Evolutionary conservation across 2,113 vertebrate species (phyloP).

Genomic region (Plestiodon gilberti): DNA sequence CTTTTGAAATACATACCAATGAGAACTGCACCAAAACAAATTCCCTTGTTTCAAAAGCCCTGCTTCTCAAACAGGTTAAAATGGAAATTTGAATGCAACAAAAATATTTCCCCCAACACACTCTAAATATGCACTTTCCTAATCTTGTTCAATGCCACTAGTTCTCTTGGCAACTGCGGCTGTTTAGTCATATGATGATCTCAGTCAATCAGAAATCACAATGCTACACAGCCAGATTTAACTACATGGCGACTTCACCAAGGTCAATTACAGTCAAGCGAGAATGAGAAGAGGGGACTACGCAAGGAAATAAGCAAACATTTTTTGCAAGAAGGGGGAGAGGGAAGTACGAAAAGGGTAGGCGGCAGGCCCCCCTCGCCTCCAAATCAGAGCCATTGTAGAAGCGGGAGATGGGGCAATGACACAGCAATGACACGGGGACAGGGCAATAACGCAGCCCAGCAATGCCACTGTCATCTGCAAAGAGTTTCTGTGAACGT

Average conservation of each 20-base stretch:
- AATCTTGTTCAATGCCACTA: not conserved
- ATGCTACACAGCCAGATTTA: not conserved
- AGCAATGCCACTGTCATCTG: not conserved
- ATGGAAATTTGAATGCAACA: not conserved
- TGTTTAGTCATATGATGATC: not conserved
- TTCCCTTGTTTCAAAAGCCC: not conserved
- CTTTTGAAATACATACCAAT: slow-evolving; percentile 21
- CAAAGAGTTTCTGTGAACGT: not conserved
- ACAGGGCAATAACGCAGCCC: no score
- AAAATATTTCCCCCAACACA: not conserved
- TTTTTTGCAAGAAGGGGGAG: not conserved
- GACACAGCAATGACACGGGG: no score
- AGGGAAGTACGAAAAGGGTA: no score
- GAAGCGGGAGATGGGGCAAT: no score
- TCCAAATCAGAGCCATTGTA: no score
- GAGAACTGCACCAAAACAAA: not conserved
- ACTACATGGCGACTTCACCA: not conserved
- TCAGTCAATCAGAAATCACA: not conserved
- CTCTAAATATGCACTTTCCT: no score
- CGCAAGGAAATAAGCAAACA: not conserved
- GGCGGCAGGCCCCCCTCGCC: no score
- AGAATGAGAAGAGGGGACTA: not conserved
- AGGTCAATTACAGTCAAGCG: not conserved
- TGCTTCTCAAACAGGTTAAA: no score
- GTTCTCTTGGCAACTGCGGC: not conserved